Evolutionary conservation across 1,140 invertebrate genomes (phyloP), one percentile per base, ranked within the genome.

Genomic region (Drosophila pachea): DNA sequence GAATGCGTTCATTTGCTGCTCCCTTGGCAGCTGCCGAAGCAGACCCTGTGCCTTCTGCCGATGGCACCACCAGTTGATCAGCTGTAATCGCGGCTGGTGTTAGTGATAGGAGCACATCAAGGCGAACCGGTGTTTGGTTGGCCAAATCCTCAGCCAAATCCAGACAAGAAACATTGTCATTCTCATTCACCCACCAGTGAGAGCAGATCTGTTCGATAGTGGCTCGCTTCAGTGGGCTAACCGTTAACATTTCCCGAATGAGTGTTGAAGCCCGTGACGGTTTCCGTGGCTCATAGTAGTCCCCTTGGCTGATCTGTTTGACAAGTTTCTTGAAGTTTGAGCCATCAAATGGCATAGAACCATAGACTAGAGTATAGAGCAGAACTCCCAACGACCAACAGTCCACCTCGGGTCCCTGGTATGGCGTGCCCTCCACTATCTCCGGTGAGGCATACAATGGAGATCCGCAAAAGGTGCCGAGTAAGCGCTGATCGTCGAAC

Each of bases 281-380:
- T 79, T 94, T 96, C 76, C 97, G 95, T 9, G 98, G 98, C 90
- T 99, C 97, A 87, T 97, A 99, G 90, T 99, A 99, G 90, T 98
- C 97, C 4, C 97, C 97, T 86, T 95, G 94, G 62, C 97, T 98
- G 82, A 99, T 99, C 91, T 99, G 98, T 90, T 96, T 96, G 52
- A 99, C 97, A 75, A 99, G 93, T 79, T 96, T 93, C 89, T 98
- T 98, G 89, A 99, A 99, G 91, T 99, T 99, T 60, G 97, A 97
- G 53, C 98, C 98, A 91, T 99, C 98, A 90, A 99, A 99, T 29
- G 98, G 98, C 98, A 99, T 99, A 71, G 98, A 97, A 78, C 98
- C 98, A 90, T 99, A 99, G 48, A 99, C 98, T 82, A 99, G 91
- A 31, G 98, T 99, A 87, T 99, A 99, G 0, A 99, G 91, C 14